Conservation (phyloP, 2,797 vertebrate genomes). For the Melanotaenia parkinsoni region DNA sequence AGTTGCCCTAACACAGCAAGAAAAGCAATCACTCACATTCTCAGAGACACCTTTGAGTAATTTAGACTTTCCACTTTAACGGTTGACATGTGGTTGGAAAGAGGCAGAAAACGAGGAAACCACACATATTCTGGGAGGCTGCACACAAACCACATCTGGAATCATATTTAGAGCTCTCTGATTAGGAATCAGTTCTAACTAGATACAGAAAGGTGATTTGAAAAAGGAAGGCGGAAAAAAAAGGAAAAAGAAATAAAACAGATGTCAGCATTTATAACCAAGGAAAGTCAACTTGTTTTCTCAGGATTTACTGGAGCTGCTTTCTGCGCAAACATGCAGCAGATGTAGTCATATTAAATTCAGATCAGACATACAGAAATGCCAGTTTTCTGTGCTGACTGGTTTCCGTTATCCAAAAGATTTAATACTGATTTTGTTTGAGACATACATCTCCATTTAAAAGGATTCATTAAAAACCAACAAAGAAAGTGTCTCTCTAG, state of each 20-base stretch:
- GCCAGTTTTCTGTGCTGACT: constrained; percentile 1
- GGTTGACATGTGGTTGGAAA: constrained; percentile 9
- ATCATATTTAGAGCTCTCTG: background rate
- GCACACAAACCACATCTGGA: constrained; percentile 3
- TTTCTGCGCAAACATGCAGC: constrained; percentile 34
- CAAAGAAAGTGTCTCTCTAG: constrained; percentile 7
- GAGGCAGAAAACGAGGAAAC: background rate
- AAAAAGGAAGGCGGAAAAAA: too few relatives aligned
- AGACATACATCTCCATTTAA: background rate
- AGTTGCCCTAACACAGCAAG: constrained; percentile 18
- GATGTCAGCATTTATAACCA: constrained; percentile 11
- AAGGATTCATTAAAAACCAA: background rate
- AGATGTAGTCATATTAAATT: constrained; percentile 30
- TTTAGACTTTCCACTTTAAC: constrained; percentile 22
- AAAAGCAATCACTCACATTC: constrained; percentile 40
- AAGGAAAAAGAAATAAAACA: background rate
- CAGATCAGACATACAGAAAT: constrained; percentile 8
- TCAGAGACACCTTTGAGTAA: constrained; percentile 27
- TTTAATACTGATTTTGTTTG: background rate
- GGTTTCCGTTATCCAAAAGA: background rate
- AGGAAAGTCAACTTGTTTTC: constrained; percentile 14
- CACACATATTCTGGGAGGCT: constrained; percentile 1
- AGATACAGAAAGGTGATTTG: constrained; percentile 1
- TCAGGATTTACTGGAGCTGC: constrained; percentile 10
- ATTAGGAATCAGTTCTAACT: constrained; percentile 11